These are phyloP conservation scores for Lichenostomus cassidix DNA, from an alignment of 2,113 vertebrate species.

Conservation along the genomic window DNA sequence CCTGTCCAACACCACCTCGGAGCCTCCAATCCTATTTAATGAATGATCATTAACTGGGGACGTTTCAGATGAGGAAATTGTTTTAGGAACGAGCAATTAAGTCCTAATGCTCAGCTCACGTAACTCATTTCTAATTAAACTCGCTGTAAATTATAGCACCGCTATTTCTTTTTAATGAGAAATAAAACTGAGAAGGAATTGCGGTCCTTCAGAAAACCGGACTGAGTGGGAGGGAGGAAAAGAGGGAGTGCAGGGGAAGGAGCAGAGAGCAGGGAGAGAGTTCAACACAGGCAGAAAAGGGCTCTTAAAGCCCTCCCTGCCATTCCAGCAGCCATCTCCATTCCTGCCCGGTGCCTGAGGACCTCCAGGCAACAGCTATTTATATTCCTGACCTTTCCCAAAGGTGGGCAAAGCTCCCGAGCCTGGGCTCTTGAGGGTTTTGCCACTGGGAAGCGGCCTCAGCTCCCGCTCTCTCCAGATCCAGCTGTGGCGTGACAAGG, in stretches of 20 bases:
- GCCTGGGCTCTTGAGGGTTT: neutral
- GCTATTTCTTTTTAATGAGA: constrained; percentile 72
- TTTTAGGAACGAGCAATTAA: constrained; percentile 72
- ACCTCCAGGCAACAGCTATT: constrained; percentile 28
- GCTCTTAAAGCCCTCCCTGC: neutral
- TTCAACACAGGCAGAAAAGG: neutral
- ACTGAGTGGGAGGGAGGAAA: neutral
- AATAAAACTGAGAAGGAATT: constrained; percentile 63
- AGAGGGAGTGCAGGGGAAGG: neutral
- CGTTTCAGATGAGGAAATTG: constrained; percentile 71
- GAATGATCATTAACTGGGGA: constrained; percentile 70
- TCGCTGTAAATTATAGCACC: constrained; percentile 67
- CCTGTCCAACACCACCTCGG: constrained; percentile 1
- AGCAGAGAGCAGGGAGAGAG: neutral
- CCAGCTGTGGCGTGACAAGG: constrained; percentile 34
- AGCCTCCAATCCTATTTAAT: constrained; percentile 52
- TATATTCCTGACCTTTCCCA: constrained; percentile 22
- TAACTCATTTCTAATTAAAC: constrained; percentile 74
- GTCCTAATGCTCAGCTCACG: constrained; percentile 55
- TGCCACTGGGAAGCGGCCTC: neutral
- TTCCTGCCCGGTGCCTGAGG: neutral
- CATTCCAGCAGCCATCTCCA: neutral
- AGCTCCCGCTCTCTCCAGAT: neutral
- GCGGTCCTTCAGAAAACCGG: constrained; percentile 28
- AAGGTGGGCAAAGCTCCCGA: neutral